Base-by-base conservation (phyloP, 2,797 vertebrate genomes). In the Macropodus opercularis region DNA sequence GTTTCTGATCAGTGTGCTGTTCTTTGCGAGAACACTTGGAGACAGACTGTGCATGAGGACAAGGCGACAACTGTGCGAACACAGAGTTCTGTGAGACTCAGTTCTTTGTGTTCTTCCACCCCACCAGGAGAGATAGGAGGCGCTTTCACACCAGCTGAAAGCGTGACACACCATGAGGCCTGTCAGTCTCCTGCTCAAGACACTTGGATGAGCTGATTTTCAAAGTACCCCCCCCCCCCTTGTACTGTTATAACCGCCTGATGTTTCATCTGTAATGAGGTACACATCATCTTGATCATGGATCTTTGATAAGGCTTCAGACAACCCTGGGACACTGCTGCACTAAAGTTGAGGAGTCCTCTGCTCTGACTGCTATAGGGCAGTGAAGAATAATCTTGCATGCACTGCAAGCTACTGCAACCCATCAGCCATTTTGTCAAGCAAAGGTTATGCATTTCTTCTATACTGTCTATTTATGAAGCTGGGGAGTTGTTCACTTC, bases 341-440 rank as follows among this genome's bases (percentile, higher is more conserved):
- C 31, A 12, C 71, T 47, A 74, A 77, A 81, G 70, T 80, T 78
- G 31, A 71, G 50, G 58, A 66, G 22, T 64, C 49, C 1, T 1
- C 44, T 23, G 57, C 35, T 53, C 39, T 65, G 34, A 40, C 43
- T 73, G 43, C 17, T 39, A 31, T 14, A 23, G 24, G 56, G 68
- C 66, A 52, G 60, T 41, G 48, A 60, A 63, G 72, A 68, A 67
- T 50, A 19, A 69, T 76, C 50, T 43, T 69, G 63, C 70, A 44
- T 72, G 69, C 66, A 6, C 54, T 66, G 61, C 69, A 69, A 66
- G 14, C 50, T 23, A 22, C 68, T 53, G 47, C 55, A 60, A 19
- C 53, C 65, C 75, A 79, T 80, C 85, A 88, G 87, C 87, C 89
- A 92, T 91, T 89, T 92, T 91, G 89, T 83, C 83, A 70, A 54